Conservation (phyloP, 2,888 invertebrate genomes). For the Chymomyza procnemis region DNA sequence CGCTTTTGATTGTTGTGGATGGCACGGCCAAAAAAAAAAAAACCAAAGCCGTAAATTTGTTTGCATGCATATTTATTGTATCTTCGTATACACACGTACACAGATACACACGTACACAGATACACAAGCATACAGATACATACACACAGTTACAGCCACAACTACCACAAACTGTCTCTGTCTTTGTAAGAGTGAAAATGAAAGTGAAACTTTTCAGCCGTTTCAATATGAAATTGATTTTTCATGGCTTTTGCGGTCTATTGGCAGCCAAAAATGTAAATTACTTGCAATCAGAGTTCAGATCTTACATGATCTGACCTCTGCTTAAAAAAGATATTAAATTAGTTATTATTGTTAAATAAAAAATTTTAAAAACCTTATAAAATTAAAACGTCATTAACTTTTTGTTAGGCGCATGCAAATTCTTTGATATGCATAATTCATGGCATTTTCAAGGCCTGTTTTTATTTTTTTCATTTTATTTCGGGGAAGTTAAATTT, state of each 20-base stretch:
- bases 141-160: too few species aligned
- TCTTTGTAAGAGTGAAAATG: constrained; percentile 11
- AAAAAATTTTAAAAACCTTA: not conserved
- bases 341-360: not conserved
- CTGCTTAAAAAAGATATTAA: not conserved
- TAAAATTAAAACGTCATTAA: not conserved
- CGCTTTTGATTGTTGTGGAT: constrained; percentile 5
- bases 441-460: not conserved
- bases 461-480: not conserved
- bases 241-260: constrained; percentile 13
- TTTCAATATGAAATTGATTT: constrained; percentile 21
- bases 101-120: not conserved
- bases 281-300: not conserved
- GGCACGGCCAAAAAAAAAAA: not conserved
- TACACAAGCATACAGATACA: too few species aligned
- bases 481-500: not conserved
- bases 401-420: not conserved
- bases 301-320: not conserved
- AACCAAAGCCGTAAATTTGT: not conserved
- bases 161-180: too few species aligned
- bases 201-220: constrained; percentile 22
- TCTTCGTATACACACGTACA: not conserved
- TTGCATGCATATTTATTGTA: not conserved
- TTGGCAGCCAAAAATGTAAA: not conserved
- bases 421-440: not conserved